Evolutionary conservation across 2,797 vertebrate genomes (phyloP).

Genomic region (Gastrophryne carolinensis): DNA sequence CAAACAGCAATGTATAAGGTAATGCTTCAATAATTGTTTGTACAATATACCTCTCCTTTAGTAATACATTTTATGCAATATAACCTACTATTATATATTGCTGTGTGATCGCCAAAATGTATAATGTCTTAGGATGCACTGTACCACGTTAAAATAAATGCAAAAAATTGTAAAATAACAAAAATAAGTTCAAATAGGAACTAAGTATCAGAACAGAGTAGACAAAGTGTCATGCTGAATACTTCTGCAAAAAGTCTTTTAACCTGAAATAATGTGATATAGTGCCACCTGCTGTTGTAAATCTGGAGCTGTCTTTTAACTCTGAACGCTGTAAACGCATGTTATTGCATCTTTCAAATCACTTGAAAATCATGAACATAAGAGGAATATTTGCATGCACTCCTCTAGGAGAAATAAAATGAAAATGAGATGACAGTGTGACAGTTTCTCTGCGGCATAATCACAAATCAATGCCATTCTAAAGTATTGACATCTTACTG

Average conservation of each 20-base stretch:
- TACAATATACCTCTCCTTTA: too few relatives aligned
- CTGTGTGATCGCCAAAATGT: too few relatives aligned
- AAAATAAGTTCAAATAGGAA: too few relatives aligned
- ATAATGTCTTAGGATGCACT: too few relatives aligned
- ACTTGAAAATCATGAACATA: not conserved
- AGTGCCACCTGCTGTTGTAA: constrained; percentile 41
- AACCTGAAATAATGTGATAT: constrained; percentile 12
- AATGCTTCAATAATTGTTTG: too few relatives aligned
- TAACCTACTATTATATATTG: too few relatives aligned
- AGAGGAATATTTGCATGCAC: not conserved
- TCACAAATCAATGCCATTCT: not conserved
- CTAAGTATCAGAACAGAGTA: too few relatives aligned
- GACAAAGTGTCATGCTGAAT: not conserved
- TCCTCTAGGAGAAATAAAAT: not conserved
- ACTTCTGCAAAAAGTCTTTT: not conserved
- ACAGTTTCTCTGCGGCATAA: not conserved
- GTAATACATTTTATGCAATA: too few relatives aligned
- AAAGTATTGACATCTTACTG: not conserved
- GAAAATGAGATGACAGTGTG: not conserved
- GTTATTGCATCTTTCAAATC: not conserved
- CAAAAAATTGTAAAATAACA: too few relatives aligned
- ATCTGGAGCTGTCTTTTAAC: not conserved
- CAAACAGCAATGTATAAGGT: too few relatives aligned
- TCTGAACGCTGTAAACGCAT: not conserved
- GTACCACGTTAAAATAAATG: too few relatives aligned